A percentile compares a stretch with the other conserved stretches of the same genome.
These are phyloP conservation scores for Choristoneura rosaceana DNA, from an alignment of 2,888 invertebrate species.

Conservation along the genomic window DNA sequence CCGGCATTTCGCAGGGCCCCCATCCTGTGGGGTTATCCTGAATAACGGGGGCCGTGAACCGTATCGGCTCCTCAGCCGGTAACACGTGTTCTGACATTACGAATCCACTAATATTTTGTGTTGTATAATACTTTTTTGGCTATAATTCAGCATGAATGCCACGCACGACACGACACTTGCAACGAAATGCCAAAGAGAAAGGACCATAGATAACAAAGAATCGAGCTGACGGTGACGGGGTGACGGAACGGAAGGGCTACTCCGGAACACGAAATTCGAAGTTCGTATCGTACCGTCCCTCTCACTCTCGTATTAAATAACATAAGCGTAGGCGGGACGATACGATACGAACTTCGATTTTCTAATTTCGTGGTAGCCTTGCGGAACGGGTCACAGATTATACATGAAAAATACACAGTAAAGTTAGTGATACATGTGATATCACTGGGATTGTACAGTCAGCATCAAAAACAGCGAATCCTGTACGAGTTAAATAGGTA, in stretches of 20 bases:
- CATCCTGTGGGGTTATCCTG: constrained; percentile 96
- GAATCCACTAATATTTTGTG: constrained; percentile 41
- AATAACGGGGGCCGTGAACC: constrained; percentile 90
- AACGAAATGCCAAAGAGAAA: constrained; percentile 40
- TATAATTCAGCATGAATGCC: constrained; percentile 51
- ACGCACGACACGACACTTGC: constrained; percentile 41
- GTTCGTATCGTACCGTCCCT: too few species aligned
- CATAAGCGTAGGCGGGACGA: too few species aligned
- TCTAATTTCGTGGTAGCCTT: too few species aligned
- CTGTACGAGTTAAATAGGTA: too few species aligned
- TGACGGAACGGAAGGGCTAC: constrained; percentile 4
- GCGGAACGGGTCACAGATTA: too few species aligned
- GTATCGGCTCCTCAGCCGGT: constrained; percentile 86
- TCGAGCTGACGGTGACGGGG: constrained; percentile 22
- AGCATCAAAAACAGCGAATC: too few species aligned
- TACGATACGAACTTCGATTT: too few species aligned
- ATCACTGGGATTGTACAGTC: too few species aligned
- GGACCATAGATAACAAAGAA: constrained; percentile 28
- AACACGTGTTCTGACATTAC: constrained; percentile 81
- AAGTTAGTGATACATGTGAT: too few species aligned
- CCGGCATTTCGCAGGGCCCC: constrained; percentile 98
- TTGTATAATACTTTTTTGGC: constrained; percentile 47
- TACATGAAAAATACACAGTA: too few species aligned
- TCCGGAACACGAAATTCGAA: too few species aligned
- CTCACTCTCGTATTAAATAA: too few species aligned